phyloP scores from a whole-genome alignment of 2,888 invertebrate species.

The Amiota mariae region DNA sequence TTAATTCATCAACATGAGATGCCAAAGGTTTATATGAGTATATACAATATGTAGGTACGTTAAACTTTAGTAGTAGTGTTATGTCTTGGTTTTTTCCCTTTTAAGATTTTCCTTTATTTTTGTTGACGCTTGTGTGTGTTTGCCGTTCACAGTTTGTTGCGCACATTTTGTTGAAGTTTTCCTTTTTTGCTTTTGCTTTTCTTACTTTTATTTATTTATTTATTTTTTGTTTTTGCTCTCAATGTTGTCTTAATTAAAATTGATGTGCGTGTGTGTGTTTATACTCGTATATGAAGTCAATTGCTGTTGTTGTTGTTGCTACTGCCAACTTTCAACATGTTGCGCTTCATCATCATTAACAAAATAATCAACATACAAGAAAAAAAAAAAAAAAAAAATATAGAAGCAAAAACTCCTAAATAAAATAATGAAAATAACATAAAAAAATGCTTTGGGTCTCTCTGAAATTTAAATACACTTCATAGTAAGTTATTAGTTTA shows the following conservation, averaged over 20 bases:
- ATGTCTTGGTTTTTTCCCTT: no score
- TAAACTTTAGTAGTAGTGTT: no score
- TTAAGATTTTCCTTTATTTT: no score
- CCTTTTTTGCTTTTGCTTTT: not conserved
- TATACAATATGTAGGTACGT: no score
- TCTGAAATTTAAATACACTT: not conserved
- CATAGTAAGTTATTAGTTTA: not conserved
- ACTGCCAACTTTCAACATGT: constrained; percentile 17
- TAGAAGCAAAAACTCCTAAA: not conserved
- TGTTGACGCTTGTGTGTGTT: no score
- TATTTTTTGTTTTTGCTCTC: not conserved
- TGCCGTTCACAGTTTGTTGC: not conserved
- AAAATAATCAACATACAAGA: constrained; percentile 1
- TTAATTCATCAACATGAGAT: no score
- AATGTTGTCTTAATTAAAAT: constrained; percentile 62
- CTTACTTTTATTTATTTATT: no score
- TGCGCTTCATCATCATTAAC: constrained; percentile 27
- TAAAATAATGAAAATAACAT: not conserved
- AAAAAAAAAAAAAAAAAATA: constrained; percentile 7
- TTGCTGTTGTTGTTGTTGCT: constrained; percentile 4
- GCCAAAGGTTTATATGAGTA: no score
- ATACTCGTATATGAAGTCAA: not conserved
- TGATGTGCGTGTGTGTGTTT: constrained; percentile 37
- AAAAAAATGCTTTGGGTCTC: not conserved
- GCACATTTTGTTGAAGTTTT: not conserved